Evolutionary conservation across 1,140 invertebrate genomes (phyloP), one percentile per base, ranked within the genome.

Genomic region (Pachypeltis micranthus): DNA sequence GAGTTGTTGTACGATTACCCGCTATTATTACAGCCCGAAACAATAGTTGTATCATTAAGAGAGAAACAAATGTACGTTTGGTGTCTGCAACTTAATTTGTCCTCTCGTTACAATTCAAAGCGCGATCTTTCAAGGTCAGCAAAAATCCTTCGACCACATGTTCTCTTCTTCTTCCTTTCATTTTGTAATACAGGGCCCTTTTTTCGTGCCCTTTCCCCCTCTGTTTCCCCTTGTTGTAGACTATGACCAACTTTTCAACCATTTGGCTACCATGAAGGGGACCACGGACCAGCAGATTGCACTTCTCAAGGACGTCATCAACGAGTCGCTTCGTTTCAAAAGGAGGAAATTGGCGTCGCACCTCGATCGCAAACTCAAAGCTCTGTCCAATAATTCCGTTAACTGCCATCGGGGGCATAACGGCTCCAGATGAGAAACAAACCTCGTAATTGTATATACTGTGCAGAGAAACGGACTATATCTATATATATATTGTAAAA

Each of bases 271-370:
- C 59, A 74, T 93, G 34, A 84, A 87, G 74, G 89, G 88, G 65
- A 81, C 80, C 63, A 66, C 81, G 26, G 83, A 88, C 47, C 81
- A 83, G 67, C 81, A 83, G 73, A 77, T 84, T 25, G 78, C 79
- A 63, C 83, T 91, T 71, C 76, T 92, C 29, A 79, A 83, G 67
- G 83, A 88, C 67, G 80, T 91, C 60, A 84, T 90, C 54, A 81
- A 81, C 63, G 90, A 92, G 76, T 87, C 87, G 10, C 71, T 84
- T 63, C 79, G 90, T 56, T 93, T 92, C 74, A 91, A 92, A 72
- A 79, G 89, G 56, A 83, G 84, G 68, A 79, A 81, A 67, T 78
- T 93, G 68, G 85, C 86, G 44, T 77, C 76, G 65, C 68, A 79
- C 26, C 71, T 82, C 55, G 77, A 79, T 44, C 60, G 61, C n/a